Percentiles rank a stretch among this genome's conserved stretches.
Conservation (phyloP, 1,140 invertebrate species). For the Camponotus pennsylvanicus region DNA sequence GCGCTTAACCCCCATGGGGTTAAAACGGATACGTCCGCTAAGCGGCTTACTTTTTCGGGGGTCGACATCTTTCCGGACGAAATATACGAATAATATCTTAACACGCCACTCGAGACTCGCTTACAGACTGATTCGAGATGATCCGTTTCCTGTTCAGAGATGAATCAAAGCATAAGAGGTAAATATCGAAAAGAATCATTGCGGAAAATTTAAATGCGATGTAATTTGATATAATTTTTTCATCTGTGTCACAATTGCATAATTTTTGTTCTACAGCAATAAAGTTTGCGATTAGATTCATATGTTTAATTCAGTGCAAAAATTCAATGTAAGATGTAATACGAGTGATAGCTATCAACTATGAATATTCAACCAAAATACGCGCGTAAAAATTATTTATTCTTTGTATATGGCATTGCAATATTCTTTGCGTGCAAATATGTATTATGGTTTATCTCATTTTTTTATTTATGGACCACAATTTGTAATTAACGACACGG, state of each 20-base stretch:
- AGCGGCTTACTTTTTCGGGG: conserved; percentile 67
- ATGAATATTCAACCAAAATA: no score
- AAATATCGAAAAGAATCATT: neutral
- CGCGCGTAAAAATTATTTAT: no score
- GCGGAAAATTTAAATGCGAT: no score
- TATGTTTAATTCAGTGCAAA: neutral
- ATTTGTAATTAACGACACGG: conserved; percentile 72
- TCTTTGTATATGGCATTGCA: neutral
- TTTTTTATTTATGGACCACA: conserved; percentile 69
- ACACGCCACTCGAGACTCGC: conserved; percentile 30
- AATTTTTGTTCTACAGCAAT: neutral
- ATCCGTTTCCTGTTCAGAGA: conserved; percentile 28
- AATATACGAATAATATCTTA: conserved; percentile 56
- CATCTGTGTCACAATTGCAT: neutral
- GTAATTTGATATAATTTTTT: no score
- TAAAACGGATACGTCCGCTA: conserved; percentile 67
- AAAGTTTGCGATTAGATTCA: neutral
- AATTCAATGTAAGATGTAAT: neutral
- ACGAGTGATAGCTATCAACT: no score
- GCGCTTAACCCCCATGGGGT: conserved; percentile 49
- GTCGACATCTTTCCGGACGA: conserved; percentile 52
- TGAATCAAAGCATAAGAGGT: neutral
- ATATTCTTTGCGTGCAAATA: conserved; percentile 42
- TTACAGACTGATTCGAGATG: conserved; percentile 36
- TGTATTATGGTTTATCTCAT: conserved; percentile 72